Base-by-base conservation (phyloP, 1,140 invertebrate species). In the Nylanderia fulva region DNA sequence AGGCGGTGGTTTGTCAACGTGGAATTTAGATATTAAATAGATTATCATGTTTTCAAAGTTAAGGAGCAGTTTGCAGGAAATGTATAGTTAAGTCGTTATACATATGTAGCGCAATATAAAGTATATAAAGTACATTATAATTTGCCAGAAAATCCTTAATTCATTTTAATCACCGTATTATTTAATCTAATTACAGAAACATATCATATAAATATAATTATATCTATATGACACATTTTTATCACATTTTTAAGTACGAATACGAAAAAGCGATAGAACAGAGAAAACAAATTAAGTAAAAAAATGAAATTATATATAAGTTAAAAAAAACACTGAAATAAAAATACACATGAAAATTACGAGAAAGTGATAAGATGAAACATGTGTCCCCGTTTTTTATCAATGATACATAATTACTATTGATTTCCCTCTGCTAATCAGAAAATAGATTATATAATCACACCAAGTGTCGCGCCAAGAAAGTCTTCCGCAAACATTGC, bases 381-480 rank as follows among this genome's bases (percentile, higher is more conserved):
- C 21, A 1, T n/a, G n/a, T 4, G 33, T 45, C 36, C 66, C 42
- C 24, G 8, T 82, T 82, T 42, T 24, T 60, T 82, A 82, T 71
- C 75, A 36, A 13, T 18, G 15, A 58, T 42, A 39, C 36, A 71
- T 82, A 82, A 58, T 69, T 71, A 58, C 52, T 39, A 36, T 29
- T 71, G 52, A 56, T 71, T 58, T 79, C 13, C 13, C 48, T 66
- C 48, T 39, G 5, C 77, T 82, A 71, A 71, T 61, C 77, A 71
- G 24, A 71, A 36, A 15, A 36, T 54, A 54, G 77, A 71, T 82
- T 82, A 60, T 13, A 8, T 29, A 82, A 79, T 68, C 61, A 68
- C 13, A 13, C 15, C 24, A 58, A 71, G n/a, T n/a, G 24, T 6
- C 36, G 15, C 56, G 45, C 27, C 5, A 39, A 54, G 18, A 71